Evolutionary conservation across 2,113 vertebrate genomes (phyloP), one percentile per base, ranked within the genome.

Genomic region (Bujurquina vittata): DNA sequence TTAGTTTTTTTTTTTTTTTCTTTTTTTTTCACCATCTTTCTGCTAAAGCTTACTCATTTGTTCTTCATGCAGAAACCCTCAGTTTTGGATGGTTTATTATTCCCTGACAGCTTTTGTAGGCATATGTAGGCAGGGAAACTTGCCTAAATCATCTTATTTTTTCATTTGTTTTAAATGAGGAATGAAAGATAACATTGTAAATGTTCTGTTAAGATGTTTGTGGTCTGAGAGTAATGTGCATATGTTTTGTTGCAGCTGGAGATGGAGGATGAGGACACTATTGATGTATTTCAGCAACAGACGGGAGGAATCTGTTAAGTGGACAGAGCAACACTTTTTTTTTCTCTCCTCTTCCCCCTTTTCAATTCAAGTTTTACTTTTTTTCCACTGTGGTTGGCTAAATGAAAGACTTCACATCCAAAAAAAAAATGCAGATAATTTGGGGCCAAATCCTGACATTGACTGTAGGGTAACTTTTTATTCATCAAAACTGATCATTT

Each of bases 221-320:
- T 72, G 46, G 17, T 8, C 75, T 62, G 18, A 12, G 12, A 67
- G 18, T 75, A 3, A 77, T 33, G 5, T 82, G 23, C 46, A 23
- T 0, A 3, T 79, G 10, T 69, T 82, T 40, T 91, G 59, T 88
- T 89, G 5, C 91, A 96, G 95, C 90, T 96, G 91, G 95, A 96
- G 91, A 96, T 96, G 95, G 95, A 96, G 84, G 95, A 96, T 15
- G 95, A 96, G 83, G 95, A 96, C 93, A 96, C 95, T 86, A 96
- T 96, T 86, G 95, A 96, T 81, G 95, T 96, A 92, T 96, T 96
- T 93, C 95, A 96, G 81, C 95, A 96, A 92, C 95, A 96, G 92
- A 96, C 95, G 4, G 95, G 95, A 82, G 95, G 95, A 59, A 75
- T 62, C 57, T 93, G 65, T 81, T 95, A 92, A 89, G 56, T 63